phyloP scores from a whole-genome alignment of 2,113 vertebrate genomes.

The Ctenomys sociabilis region DNA sequence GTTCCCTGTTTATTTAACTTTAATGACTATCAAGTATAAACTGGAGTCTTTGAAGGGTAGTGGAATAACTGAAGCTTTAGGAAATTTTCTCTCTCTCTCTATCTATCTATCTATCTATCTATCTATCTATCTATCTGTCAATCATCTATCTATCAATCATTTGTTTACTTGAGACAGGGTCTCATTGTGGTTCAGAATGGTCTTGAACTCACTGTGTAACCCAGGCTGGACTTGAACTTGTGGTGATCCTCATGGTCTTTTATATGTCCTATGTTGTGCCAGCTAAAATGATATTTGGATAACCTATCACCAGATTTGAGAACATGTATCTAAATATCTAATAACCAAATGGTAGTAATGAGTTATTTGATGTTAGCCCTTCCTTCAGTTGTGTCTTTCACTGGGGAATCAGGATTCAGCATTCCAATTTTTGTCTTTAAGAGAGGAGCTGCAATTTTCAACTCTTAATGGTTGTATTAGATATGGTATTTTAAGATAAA shows the following conservation, averaged over 20 bases:
- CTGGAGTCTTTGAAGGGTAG: background rate
- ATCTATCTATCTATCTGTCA: background rate
- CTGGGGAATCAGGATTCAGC: background rate
- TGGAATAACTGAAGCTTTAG: background rate
- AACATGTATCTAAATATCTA: background rate
- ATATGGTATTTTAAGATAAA: background rate
- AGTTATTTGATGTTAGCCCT: background rate
- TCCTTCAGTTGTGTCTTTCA: background rate
- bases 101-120: no score
- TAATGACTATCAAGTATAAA: background rate
- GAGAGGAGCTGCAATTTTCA: background rate
- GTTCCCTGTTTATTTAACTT: accelerated
- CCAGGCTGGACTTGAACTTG: background rate
- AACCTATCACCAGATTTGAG: background rate
- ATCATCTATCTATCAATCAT: background rate
- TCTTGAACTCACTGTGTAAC: background rate
- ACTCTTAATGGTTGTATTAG: background rate
- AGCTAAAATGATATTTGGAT: background rate
- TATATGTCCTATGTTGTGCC: background rate
- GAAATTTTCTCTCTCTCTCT: background rate
- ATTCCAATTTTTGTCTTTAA: background rate
- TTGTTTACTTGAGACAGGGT: background rate
- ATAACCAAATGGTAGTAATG: background rate
- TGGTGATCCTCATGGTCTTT: background rate
- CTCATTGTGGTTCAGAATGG: background rate